A percentile compares a stretch with the other conserved stretches of the same genome.
These are phyloP conservation scores for Oenanthe melanoleuca DNA, from an alignment of 2,113 vertebrate genomes.

Conservation along the genomic window DNA sequence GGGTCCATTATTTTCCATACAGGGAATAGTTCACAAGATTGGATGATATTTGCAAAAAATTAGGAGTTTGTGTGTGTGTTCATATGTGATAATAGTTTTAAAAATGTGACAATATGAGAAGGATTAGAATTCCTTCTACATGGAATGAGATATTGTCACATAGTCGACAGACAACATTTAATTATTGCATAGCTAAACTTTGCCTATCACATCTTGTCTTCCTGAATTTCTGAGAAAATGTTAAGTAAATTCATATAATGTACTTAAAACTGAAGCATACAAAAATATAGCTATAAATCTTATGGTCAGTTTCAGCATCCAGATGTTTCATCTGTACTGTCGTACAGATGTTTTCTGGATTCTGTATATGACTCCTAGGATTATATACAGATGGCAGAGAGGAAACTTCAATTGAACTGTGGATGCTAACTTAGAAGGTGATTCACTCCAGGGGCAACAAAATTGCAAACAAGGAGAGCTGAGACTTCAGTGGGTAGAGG, in stretches of 20 bases:
- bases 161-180: background rate
- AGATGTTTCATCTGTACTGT: background rate
- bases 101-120: background rate
- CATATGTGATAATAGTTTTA: background rate
- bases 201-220: background rate
- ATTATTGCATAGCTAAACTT: background rate
- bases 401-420: background rate
- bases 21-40: background rate
- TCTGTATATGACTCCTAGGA: background rate
- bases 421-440: background rate
- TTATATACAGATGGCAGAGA: background rate
- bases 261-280: background rate
- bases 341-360: background rate
- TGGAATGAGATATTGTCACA: background rate
- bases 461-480: background rate
- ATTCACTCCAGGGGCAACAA: background rate
- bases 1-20: background rate
- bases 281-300: background rate
- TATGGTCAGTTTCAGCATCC: background rate
- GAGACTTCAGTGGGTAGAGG: background rate
- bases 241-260: background rate
- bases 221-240: background rate
- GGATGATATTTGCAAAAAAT: background rate
- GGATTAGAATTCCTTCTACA: background rate
- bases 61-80: background rate